Evolutionary conservation across 2,113 vertebrate genomes (phyloP).

Genomic region (Probosciger aterrimus): DNA sequence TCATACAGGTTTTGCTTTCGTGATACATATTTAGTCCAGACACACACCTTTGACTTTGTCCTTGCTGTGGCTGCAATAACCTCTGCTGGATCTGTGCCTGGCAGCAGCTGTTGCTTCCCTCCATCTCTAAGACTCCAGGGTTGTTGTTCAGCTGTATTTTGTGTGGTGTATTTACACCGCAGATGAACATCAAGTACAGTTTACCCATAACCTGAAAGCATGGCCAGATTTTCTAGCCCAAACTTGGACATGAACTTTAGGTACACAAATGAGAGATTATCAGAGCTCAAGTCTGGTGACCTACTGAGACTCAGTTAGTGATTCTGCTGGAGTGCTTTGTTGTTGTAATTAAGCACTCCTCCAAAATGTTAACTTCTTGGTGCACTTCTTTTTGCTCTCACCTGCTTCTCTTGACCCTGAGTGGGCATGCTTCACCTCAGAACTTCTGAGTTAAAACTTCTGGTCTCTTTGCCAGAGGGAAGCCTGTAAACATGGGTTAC

Average conservation of each 20-base stretch:
- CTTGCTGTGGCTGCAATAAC: neutral
- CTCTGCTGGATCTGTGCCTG: neutral
- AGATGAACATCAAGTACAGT: neutral
- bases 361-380: neutral
- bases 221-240: neutral
- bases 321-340: neutral
- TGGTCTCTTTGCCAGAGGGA: neutral
- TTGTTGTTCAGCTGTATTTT: neutral
- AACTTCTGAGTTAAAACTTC: neutral
- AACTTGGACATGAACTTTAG: neutral
- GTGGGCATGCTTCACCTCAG: neutral
- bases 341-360: neutral
- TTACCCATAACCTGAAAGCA: neutral
- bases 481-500: neutral
- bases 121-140: neutral
- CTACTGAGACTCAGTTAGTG: neutral
- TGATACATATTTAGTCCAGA: neutral
- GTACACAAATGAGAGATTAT: neutral
- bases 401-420: neutral
- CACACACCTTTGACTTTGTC: neutral
- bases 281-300: neutral
- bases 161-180: neutral
- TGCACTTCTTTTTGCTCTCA: neutral
- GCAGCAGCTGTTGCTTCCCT: neutral
- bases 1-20: neutral